Conservation (phyloP, 2,888 invertebrate species). For the Nephrotoma flavescens region DNA sequence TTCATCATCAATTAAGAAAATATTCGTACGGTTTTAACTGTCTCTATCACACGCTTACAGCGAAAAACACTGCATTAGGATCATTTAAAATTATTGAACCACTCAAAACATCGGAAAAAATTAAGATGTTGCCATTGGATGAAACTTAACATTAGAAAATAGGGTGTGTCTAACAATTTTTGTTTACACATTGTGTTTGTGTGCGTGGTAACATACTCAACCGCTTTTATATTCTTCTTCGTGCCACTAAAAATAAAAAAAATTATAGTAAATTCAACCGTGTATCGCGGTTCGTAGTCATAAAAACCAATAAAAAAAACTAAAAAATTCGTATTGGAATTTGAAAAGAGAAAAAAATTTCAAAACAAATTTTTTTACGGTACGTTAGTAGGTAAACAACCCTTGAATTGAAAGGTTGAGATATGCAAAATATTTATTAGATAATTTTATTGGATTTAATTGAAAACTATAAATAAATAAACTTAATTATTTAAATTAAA, state of each 20-base stretch:
- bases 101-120: neutral
- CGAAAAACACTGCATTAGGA: neutral
- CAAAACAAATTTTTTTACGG: neutral
- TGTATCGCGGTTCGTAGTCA: neutral
- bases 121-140: neutral
- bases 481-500: neutral
- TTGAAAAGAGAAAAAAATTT: neutral
- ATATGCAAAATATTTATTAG: neutral
- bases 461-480: neutral
- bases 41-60: neutral
- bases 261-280: neutral
- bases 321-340: neutral
- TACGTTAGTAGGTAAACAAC: constrained; percentile 1
- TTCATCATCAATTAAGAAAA: neutral
- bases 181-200: neutral
- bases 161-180: neutral
- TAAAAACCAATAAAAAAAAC: neutral
- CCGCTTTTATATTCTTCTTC: neutral
- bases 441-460: neutral
- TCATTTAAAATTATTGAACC: neutral
- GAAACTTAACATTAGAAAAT: neutral
- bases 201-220: neutral
- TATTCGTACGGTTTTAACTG: neutral
- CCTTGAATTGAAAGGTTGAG: neutral
- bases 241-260: neutral